phyloP scores from a whole-genome alignment of 2,113 vertebrate genomes.

The Cyphomyrus plagiostoma region DNA sequence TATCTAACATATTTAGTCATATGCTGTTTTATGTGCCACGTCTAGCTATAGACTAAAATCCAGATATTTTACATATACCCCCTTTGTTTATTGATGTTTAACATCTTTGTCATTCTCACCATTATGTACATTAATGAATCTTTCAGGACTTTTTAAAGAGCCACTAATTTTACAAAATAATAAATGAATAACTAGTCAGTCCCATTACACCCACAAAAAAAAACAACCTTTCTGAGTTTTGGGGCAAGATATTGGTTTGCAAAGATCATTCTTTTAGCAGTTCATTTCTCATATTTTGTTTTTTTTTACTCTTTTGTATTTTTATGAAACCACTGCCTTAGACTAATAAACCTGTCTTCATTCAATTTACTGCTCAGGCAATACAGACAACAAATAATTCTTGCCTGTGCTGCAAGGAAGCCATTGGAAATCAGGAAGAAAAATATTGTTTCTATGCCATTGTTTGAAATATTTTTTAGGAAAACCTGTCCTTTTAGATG shows the following conservation, averaged over 20 bases:
- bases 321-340: conserved; percentile 74
- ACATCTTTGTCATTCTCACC: neutral
- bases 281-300: conserved; percentile 48
- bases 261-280: conserved; percentile 31
- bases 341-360: conserved; percentile 73
- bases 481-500: conserved; percentile 62
- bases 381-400: conserved; percentile 75
- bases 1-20: neutral
- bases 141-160: neutral
- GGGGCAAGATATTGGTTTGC: neutral
- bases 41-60: neutral
- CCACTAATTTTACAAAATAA: neutral
- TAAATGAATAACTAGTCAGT: neutral
- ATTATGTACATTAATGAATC: neutral
- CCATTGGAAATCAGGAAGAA: conserved; percentile 71
- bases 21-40: neutral
- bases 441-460: conserved; percentile 86
- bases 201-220: neutral
- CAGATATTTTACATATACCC: neutral
- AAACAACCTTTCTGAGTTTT: neutral
- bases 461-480: conserved; percentile 80
- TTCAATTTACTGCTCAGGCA: conserved; percentile 72
- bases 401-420: conserved; percentile 70
- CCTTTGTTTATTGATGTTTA: neutral
- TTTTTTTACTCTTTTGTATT: conserved; percentile 42